Percentiles rank a stretch among this genome's conserved stretches.
These are phyloP conservation scores for Progne subis DNA, from an alignment of 2,113 vertebrate species.

Conservation along the genomic window DNA sequence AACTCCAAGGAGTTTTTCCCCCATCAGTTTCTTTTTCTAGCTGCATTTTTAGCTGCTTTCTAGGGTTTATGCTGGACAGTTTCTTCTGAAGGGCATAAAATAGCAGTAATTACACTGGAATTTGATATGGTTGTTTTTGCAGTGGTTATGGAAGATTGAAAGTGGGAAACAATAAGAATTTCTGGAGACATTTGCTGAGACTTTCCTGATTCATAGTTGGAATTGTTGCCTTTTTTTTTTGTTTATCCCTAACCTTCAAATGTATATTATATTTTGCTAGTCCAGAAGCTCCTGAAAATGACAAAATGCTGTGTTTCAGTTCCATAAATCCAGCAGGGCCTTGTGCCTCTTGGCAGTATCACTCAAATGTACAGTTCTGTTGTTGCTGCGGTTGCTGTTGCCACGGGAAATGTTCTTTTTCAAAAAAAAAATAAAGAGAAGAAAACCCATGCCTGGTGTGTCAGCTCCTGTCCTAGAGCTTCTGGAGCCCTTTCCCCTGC, in stretches of 20 bases:
- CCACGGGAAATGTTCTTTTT: neutral
- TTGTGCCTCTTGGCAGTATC: neutral
- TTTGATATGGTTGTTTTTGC: neutral
- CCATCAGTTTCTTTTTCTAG: neutral
- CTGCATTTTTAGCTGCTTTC: neutral
- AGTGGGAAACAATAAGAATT: neutral
- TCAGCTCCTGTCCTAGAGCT: neutral
- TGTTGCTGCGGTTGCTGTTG: neutral
- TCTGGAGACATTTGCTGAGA: neutral
- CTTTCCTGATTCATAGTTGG: neutral
- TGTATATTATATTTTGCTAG: neutral
- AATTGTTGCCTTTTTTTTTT: neutral
- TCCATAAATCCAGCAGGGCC: neutral
- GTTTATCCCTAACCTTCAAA: neutral
- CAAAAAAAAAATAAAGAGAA: accelerated
- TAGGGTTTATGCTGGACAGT: neutral
- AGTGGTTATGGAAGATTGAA: neutral
- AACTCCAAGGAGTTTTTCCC: neutral
- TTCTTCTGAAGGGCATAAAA: neutral
- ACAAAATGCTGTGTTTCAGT: neutral
- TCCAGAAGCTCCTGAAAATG: neutral
- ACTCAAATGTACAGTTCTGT: neutral
- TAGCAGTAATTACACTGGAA: neutral
- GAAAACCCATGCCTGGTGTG: neutral
- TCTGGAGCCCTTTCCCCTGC: neutral